phyloP scores from a whole-genome alignment of 1,140 invertebrate species.

The Brachionus rubens region DNA sequence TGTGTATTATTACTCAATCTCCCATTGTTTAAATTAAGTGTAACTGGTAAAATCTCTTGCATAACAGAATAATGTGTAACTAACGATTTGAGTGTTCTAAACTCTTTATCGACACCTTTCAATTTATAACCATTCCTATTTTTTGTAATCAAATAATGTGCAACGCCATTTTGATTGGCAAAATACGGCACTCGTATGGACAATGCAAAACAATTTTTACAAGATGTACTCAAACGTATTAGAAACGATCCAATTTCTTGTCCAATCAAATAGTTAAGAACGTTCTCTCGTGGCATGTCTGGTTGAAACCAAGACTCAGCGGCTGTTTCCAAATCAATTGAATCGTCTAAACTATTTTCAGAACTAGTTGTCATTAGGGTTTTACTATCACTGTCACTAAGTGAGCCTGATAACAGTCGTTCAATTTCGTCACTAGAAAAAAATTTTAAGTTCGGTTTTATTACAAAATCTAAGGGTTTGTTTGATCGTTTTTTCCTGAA shows the following conservation, averaged over 20 bases:
- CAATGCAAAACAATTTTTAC: constrained; percentile 31
- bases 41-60: constrained; percentile 40
- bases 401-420: not conserved
- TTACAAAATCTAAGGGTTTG: not conserved
- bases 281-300: constrained; percentile 33
- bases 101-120: constrained; percentile 42
- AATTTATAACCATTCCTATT: constrained; percentile 12
- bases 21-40: not conserved
- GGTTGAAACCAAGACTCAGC: constrained; percentile 6
- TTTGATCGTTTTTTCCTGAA: not conserved
- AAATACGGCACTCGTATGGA: constrained; percentile 41
- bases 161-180: constrained; percentile 40
- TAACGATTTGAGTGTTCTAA: constrained; percentile 16
- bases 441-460: not conserved
- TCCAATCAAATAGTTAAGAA: not conserved
- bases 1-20: not conserved
- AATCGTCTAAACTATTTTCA: not conserved
- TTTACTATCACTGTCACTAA: constrained; percentile 14
- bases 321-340: not conserved
- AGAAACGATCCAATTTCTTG: constrained; percentile 36
- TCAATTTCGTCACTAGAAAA: constrained; percentile 27
- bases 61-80: constrained; percentile 42
- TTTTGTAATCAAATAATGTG: constrained; percentile 24
- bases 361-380: constrained; percentile 19
- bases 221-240: not conserved